Evolutionary conservation across 2,888 invertebrate species (phyloP), one percentile per base, ranked within the genome.

Genomic region (Rhagium mordax): DNA sequence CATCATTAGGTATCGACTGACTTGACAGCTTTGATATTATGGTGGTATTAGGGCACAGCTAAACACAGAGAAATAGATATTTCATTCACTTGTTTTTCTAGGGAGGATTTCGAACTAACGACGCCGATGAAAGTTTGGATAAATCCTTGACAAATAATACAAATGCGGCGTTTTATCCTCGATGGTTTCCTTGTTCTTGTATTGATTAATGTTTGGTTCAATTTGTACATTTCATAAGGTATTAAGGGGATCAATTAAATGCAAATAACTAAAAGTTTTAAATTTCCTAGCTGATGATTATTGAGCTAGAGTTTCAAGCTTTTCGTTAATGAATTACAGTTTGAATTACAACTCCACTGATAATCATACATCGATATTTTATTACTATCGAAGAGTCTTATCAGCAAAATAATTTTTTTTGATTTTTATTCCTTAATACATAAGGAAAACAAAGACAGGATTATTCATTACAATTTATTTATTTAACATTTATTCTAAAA

Each of bases 1-100:
- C 77, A 82, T 82, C 81, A 82, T 80, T 75, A 74, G 75, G 75
- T 72, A 75, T 80, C 75, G 77, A 77, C 70, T 71, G 62, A 67
- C 69, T 72, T 75, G 79, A 78, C 79, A 78, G 76, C 70, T 64
- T 18, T 67, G 71, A 74, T 78, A 74, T 72, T 60, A 73, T 69
- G 70, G 62, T 57, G 72, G 72, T 67, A 76, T 74, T 70, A 76
- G 69, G 47, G 62, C 47, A 27, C 41, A 67, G 66, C 74, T 21
- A 66, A 59, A 64, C 64, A 62, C 59, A 70, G 68, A 61, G 70
- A 70, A 71, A 74, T 77, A 74, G 68, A 72, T 75, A 75, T 70
- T 73, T 74, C 69, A 72, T 76, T 76, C 67, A 61, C 74, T 70
- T 72, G 70, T 74, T 77, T 75, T 77, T 71, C 71, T 69, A 49